Conservation (phyloP, 1,140 invertebrate species). For the Drosophila teissieri region DNA sequence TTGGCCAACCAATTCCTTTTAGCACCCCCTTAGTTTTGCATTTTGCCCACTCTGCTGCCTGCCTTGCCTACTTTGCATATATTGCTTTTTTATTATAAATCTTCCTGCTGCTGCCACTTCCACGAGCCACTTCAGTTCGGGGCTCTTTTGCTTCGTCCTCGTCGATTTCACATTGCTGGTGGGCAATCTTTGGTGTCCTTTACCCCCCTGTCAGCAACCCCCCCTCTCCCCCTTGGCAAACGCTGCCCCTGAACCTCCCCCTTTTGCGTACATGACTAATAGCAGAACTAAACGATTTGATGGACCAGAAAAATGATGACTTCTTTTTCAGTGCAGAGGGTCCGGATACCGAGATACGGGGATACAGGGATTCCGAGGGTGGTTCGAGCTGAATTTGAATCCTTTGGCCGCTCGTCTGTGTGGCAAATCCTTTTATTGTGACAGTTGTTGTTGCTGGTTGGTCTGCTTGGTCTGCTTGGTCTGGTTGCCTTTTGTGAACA, state of each 20-base stretch:
- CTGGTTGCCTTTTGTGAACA: conserved; percentile 69
- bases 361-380: conserved; percentile 6
- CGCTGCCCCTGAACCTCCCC: conserved; percentile 13
- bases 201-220: not conserved
- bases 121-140: conserved; percentile 60
- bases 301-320: conserved; percentile 84
- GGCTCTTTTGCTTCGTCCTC: conserved; percentile 22
- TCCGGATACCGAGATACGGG: not conserved
- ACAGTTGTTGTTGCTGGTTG: conserved; percentile 71
- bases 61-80: conserved; percentile 68
- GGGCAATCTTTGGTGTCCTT: conserved; percentile 23
- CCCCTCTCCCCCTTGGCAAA: not conserved
- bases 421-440: conserved; percentile 82
- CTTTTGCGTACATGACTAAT: conserved; percentile 74
- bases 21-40: not conserved
- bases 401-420: conserved; percentile 25
- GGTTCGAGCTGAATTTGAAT: conserved; percentile 18
- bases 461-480: not conserved
- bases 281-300: conserved; percentile 84
- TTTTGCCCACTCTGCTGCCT: not conserved
- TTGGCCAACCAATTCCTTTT: conserved; percentile 53
- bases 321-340: conserved; percentile 59
- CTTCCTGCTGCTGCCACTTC: conserved; percentile 37
- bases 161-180: conserved; percentile 56
- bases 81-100: conserved; percentile 78